phyloP scores from a whole-genome alignment of 2,113 vertebrate species.

The Mesocricetus auratus region DNA sequence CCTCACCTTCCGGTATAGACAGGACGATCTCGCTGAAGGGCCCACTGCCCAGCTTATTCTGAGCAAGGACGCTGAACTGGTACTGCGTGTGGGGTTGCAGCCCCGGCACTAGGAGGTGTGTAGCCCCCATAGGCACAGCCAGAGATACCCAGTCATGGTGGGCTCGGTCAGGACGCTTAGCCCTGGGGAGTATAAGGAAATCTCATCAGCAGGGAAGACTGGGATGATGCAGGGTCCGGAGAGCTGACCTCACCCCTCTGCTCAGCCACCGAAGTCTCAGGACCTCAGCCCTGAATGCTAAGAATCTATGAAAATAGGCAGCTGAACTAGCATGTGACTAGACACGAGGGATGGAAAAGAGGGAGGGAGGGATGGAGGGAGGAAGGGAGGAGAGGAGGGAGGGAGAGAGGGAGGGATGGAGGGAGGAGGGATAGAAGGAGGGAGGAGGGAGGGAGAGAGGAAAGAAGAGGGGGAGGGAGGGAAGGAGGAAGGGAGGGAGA shows the following conservation, averaged over 20 bases:
- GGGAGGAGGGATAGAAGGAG: too few species aligned
- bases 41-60: slow-evolving; percentile 98
- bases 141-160: slow-evolving; percentile 96
- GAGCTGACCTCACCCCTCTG: neutral
- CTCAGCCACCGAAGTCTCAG: neutral
- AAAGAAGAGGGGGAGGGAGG: too few species aligned
- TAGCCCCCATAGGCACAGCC: slow-evolving; percentile 90
- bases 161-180: slow-evolving; percentile 89
- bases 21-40: slow-evolving; percentile 96
- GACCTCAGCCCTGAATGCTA: neutral
- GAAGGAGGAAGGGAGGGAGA: too few species aligned
- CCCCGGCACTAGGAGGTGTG: slow-evolving; percentile 91
- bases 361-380: too few species aligned
- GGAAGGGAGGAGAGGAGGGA: too few species aligned
- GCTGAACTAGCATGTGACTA: neutral
- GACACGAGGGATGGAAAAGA: neutral
- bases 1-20: slow-evolving; percentile 91
- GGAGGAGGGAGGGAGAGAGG: too few species aligned
- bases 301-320: neutral
- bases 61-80: slow-evolving; percentile 97
- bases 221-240: neutral
- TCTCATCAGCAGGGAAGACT: neutral
- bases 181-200: slow-evolving; percentile 82
- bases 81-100: slow-evolving; percentile 91
- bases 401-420: too few species aligned